Base-by-base conservation (phyloP, 92 coral and sea anemone species). In the Epizoanthus ramosus region DNA sequence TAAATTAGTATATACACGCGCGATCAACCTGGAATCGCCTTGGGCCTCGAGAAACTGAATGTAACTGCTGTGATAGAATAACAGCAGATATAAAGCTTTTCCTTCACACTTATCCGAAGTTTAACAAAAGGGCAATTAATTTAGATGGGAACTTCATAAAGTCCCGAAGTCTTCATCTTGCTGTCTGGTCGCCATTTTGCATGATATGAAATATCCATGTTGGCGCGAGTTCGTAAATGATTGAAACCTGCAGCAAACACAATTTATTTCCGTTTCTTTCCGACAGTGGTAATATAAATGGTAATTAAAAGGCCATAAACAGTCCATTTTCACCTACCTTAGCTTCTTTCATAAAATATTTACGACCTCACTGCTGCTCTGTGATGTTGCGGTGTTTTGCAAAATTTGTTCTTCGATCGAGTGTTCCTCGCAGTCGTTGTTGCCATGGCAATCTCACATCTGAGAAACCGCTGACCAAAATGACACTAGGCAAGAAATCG, bases 271-370 rank as follows among this genome's bases (percentile, higher is more conserved):
- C 80, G 16, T 57, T 75, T 56, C 9, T 50, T 50, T 16, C 54
- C 16, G 2, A 50, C 54, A 50, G 15, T 43, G 17, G 73, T 57
- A 72, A 18, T 9, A 8, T 22, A 14, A 12, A 58, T 31, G 57
- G 37, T 50, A 57, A 39, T 59, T 50, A 47, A 37, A 19, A 19
- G 3, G n/a, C 16, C 43, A 57, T 68, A 75, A 77, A 83, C 43
- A 75, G 67, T 41, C 68, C 85, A 84, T 83, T 84, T 84, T 68
- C 91, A 73, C 91, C 66, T 72, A 89, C 92, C 92, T 85, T 85
- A n/a, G 23, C 22, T 22, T 79, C 63, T 79, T 64, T 85, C 70
- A 85, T 89, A 47, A 74, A 75, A 65, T 85, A 72, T 89, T 89
- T 85, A 89, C 83, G 84, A 89, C 25, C 75, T 25, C 63, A 50